phyloP scores from a whole-genome alignment of 2,113 vertebrate species.

The Silurus asotus region DNA sequence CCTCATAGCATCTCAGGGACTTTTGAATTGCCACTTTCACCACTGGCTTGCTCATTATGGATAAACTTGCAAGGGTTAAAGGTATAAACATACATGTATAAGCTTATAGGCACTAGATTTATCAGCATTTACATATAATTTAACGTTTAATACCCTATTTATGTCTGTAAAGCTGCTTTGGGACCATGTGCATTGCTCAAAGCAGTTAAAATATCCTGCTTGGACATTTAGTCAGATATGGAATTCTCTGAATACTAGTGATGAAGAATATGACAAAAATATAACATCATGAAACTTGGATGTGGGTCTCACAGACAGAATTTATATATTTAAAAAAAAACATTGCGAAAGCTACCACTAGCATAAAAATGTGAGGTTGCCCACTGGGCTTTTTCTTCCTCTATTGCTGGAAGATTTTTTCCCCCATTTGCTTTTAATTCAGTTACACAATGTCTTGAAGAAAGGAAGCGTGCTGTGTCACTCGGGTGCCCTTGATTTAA shows the following conservation, averaged over 20 bases:
- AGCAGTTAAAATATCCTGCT: not conserved
- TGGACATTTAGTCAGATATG: not conserved
- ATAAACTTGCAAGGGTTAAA: too few species aligned
- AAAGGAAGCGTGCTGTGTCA: not conserved
- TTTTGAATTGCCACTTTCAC: too few species aligned
- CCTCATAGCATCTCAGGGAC: too few species aligned
- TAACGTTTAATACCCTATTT: too few species aligned
- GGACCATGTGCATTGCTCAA: too few species aligned
- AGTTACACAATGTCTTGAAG: not conserved
- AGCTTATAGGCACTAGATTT: too few species aligned
- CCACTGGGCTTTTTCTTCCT: not conserved
- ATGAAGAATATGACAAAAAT: not conserved
- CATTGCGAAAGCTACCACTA: too few species aligned
- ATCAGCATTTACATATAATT: too few species aligned
- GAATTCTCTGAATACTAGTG: not conserved
- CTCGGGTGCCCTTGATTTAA: not conserved
- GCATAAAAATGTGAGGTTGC: not conserved
- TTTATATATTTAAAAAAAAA: too few species aligned
- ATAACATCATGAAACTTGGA: not conserved
- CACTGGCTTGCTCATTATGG: too few species aligned
- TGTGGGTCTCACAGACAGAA: not conserved
- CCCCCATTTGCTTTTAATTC: not conserved
- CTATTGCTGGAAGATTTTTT: not conserved
- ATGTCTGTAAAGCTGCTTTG: too few species aligned
- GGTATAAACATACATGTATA: too few species aligned